Evolutionary conservation across 2,797 vertebrate species (phyloP).

Genomic region (Benthosema pterotum): DNA sequence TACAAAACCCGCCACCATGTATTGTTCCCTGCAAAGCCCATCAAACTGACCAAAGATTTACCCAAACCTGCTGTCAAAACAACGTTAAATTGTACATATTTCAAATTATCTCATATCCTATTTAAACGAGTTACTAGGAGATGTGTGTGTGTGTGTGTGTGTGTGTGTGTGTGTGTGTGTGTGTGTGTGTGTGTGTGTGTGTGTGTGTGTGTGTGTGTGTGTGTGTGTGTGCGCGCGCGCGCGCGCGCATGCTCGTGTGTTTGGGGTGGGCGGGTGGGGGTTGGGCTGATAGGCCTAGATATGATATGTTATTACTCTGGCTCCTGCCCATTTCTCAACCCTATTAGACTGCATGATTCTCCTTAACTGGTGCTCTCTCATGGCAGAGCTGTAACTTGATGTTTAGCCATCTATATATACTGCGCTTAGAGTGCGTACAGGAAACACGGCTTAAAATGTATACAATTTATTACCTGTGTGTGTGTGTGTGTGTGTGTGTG

Average conservation of each 20-base stretch:
- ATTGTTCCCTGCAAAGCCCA: conserved; percentile 63
- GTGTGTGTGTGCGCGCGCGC: background rate
- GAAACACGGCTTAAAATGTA: too few relatives aligned
- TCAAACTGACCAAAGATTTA: conserved; percentile 39
- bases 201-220: background rate
- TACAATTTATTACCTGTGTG: too few relatives aligned
- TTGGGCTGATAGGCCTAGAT: conserved; percentile 25
- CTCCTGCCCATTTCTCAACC: conserved; percentile 19
- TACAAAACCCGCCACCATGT: conserved; percentile 67
- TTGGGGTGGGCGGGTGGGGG: background rate
- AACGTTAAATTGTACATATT: too few relatives aligned
- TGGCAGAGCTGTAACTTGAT: too few relatives aligned
- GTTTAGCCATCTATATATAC: too few relatives aligned
- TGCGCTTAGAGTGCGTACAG: too few relatives aligned
- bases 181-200: conserved; percentile 3
- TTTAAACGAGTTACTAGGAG: too few relatives aligned
- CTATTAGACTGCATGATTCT: background rate
- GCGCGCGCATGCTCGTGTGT: background rate
- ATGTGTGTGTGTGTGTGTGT: too few relatives aligned
- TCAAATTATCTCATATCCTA: too few relatives aligned
- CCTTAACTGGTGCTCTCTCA: too few relatives aligned
- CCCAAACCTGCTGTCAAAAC: conserved; percentile 4
- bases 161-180: too few relatives aligned
- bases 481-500: too few relatives aligned
- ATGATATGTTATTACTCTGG: conserved; percentile 60